phyloP scores from a whole-genome alignment of 64 coral and sea anemone genomes.

The Stichodactyla mertensii region DNA sequence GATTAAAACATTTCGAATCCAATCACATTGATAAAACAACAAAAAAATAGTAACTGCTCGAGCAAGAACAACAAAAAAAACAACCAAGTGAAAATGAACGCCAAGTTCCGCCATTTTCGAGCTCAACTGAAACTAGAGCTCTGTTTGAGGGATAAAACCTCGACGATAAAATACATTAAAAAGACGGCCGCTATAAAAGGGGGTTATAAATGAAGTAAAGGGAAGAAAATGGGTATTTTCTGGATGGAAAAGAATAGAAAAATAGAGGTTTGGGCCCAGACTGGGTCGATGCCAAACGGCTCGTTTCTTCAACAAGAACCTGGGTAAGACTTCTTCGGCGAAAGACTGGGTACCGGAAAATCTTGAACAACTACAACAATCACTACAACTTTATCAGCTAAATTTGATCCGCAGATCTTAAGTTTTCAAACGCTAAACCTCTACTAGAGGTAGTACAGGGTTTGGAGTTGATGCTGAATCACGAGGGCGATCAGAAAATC shows the following conservation, averaged over 20 bases:
- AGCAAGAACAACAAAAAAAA: background rate
- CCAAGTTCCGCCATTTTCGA: constrained; percentile 1
- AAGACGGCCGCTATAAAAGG: background rate
- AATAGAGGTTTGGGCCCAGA: constrained; percentile 95
- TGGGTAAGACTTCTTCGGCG: constrained; percentile 80
- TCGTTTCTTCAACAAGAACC: constrained; percentile 77
- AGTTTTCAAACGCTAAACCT: background rate
- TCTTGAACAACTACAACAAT: background rate
- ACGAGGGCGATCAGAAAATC: background rate
- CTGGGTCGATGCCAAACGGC: constrained; percentile 32
- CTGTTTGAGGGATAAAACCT: background rate
- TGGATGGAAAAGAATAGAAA: background rate
- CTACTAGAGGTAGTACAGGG: background rate
- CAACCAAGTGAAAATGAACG: constrained; percentile 2
- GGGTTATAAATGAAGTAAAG: too few species aligned
- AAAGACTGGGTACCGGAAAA: constrained; percentile 96
- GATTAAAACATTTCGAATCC: background rate
- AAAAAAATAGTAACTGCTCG: background rate
- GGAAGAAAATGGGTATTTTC: background rate
- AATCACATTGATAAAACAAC: background rate
- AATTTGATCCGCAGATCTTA: background rate
- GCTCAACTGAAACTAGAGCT: background rate
- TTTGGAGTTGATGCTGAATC: constrained; percentile 9
- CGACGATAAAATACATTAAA: background rate
- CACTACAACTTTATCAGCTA: background rate